phyloP scores from a whole-genome alignment of 2,113 vertebrate genomes.

The Athene noctua region DNA sequence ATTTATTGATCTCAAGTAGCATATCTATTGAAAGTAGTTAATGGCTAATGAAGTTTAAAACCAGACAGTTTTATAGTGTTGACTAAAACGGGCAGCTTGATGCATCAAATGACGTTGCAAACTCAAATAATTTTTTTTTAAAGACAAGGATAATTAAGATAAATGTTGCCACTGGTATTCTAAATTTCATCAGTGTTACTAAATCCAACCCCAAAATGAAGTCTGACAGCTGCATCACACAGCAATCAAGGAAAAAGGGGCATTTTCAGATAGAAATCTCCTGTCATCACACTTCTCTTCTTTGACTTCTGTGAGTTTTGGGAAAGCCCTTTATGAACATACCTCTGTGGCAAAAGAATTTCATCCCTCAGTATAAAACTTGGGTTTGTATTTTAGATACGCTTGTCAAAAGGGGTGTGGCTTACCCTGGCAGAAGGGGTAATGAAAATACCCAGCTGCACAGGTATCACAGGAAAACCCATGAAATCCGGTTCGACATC shows the following conservation, averaged over 20 bases:
- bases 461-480: constrained; percentile 52
- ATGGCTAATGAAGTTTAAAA: neutral
- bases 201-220: neutral
- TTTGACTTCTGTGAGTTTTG: neutral
- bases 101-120: neutral
- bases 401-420: neutral
- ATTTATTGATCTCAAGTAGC: neutral
- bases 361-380: neutral
- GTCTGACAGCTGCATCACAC: neutral
- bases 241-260: neutral
- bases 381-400: neutral
- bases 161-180: neutral
- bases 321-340: neutral
- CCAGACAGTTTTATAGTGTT: neutral
- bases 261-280: neutral
- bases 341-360: neutral
- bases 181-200: neutral
- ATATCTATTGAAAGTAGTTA: neutral
- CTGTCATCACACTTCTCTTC: neutral
- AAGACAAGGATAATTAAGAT: neutral
- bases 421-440: constrained; percentile 68
- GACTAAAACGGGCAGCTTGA: neutral
- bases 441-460: constrained; percentile 46
- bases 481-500: constrained; percentile 50
- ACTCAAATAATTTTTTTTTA: neutral